Base-by-base conservation (phyloP, 1,140 invertebrate genomes). In the Leptestheria dahalacensis region DNA sequence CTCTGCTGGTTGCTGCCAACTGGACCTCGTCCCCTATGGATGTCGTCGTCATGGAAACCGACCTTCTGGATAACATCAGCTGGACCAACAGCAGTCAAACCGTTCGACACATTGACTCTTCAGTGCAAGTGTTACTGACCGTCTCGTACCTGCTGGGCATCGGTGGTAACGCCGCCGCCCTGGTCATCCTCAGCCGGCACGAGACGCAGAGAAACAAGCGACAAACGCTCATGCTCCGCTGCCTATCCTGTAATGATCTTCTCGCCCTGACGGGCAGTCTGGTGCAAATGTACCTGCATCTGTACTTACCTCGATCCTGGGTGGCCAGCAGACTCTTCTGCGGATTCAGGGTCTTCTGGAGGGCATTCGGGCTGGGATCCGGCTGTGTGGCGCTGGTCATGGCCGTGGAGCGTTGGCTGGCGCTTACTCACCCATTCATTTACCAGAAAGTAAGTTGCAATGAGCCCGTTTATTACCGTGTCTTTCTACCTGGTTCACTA, bases 381-480 rank as follows among this genome's bases (percentile, higher is more conserved):
- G 88, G 88, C 4, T 88, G 84, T 70, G 86, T 91, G 48, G 85
- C 87, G 15, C 79, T 86, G 65, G 84, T 89, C 4, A 91, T 91
- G 87, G 87, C 87, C 1, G 78, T 82, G 18, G 88, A 91, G 71
- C 75, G 88, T 59, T 91, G 85, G 79, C 74, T 90, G 62, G 87
- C 88, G 2, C 76, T 91, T 52, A 88, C 87, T 0, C 79, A 82
- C 63, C 88, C 88, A 15, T 91, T 91, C 68, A 75, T 86, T 57
- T 91, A 90, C 71, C 86, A 89, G 71, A 86, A 88, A 82, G 87
- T 90, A 72, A 72, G 33, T 41, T 9, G 6, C 6, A 41, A 41
- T 41, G 15, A 9, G 33, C 33, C n/a, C n/a, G n/a, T n/a, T n/a
- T n/a, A n/a, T n/a, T n/a, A n/a, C n/a, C n/a, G n/a, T n/a, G n/a